Percentiles rank a stretch among this genome's conserved stretches.
Conservation (phyloP, 2,888 invertebrate species). For the Drosophila falleni region DNA sequence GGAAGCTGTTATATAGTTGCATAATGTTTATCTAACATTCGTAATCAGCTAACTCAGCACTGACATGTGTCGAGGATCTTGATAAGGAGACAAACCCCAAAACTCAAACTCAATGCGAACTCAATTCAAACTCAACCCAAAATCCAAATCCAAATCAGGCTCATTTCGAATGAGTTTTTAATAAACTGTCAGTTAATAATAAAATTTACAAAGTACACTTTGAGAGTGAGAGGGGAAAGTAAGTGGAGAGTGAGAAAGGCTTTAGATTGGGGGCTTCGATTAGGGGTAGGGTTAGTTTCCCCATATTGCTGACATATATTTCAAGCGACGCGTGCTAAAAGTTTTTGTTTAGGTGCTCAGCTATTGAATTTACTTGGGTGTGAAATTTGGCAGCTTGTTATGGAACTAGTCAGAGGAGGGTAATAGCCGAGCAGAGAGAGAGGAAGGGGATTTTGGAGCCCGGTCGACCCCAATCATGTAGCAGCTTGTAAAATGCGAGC, state of each 20-base stretch:
- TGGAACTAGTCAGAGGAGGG: constrained; percentile 18
- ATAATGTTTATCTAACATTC: constrained; percentile 68
- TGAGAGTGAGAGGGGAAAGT: constrained; percentile 10
- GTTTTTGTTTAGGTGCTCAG: constrained; percentile 68
- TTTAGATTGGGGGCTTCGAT: neutral
- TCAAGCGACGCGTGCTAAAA: constrained; percentile 52
- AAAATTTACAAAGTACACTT: constrained; percentile 54
- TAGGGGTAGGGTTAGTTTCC: constrained; percentile 1
- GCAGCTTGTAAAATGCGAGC: constrained; percentile 75
- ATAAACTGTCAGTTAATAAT: constrained; percentile 76
- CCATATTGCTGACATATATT: constrained; percentile 47
- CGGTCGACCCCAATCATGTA: constrained; percentile 75
- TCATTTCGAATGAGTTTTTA: constrained; percentile 64
- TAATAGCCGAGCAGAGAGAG: neutral
- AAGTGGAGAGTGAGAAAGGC: constrained; percentile 8
- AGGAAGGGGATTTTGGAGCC: constrained; percentile 2
- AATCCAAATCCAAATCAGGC: constrained; percentile 55
- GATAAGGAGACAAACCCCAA: constrained; percentile 60
- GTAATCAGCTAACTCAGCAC: constrained; percentile 61
- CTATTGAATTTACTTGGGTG: constrained; percentile 60
- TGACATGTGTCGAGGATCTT: constrained; percentile 75
- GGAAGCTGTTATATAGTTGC: constrained; percentile 66
- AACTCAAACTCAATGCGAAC: constrained; percentile 4
- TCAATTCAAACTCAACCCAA: constrained; percentile 16
- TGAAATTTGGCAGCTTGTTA: constrained; percentile 80